These are phyloP conservation scores for Saccostrea glomerata DNA, from an alignment of 1,140 invertebrate species.

Conservation along the genomic window DNA sequence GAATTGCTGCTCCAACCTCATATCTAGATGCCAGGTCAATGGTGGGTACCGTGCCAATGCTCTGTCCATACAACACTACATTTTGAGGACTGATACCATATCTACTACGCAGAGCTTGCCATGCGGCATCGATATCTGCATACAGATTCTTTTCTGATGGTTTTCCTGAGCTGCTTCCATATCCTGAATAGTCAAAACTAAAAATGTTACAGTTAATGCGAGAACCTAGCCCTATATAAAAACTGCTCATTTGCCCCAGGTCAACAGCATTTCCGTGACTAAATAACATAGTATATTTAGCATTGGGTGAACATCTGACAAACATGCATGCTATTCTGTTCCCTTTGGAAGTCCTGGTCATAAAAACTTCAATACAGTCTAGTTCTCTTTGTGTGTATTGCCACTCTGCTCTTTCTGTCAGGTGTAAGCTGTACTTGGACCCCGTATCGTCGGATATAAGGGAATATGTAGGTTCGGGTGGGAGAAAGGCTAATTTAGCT, in stretches of 20 bases:
- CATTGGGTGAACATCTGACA: constrained; percentile 93
- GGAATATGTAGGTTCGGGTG: constrained; percentile 98
- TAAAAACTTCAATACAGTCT: constrained; percentile 93
- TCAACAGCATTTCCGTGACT: constrained; percentile 89
- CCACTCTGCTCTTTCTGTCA: constrained; percentile 98
- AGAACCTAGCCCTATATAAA: constrained; percentile 97
- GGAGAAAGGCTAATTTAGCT: constrained; percentile 98
- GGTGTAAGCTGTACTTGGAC: constrained; percentile 83
- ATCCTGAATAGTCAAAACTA: constrained; percentile 99
- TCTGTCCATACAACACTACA: constrained; percentile 98
- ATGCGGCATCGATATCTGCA: constrained; percentile 98
- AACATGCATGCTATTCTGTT: constrained; percentile 98
- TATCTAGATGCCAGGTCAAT: constrained; percentile 96
- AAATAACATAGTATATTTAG: constrained; percentile 97
- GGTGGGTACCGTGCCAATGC: constrained; percentile 92
- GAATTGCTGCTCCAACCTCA: constrained; percentile 98
- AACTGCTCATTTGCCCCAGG: constrained; percentile 95
- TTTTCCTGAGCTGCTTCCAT: constrained; percentile 86
- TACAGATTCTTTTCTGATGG: constrained; percentile 99
- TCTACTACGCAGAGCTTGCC: constrained; percentile 91
- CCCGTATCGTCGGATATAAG: constrained; percentile 81
- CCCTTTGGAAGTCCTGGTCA: constrained; percentile 75
- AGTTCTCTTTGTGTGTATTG: constrained; percentile 97
- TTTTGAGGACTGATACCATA: constrained; percentile 98
- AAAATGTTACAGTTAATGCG: constrained; percentile 99